Evolutionary conservation across 2,797 vertebrate genomes (phyloP).

Genomic region (Bryconaethiops microstoma): DNA sequence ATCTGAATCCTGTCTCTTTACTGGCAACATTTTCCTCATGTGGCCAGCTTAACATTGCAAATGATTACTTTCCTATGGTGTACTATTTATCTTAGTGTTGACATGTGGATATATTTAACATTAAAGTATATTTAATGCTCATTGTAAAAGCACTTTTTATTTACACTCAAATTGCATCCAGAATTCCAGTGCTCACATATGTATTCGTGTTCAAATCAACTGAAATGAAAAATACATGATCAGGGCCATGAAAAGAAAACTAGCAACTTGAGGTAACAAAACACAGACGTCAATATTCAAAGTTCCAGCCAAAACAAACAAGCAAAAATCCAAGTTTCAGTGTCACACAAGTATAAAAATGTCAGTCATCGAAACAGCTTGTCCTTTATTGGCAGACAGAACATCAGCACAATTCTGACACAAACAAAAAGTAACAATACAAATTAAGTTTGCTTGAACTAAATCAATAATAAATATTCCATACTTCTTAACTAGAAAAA

Average conservation of each 20-base stretch:
- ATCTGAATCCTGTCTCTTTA: too few relatives aligned
- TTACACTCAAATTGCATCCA: constrained; percentile 52
- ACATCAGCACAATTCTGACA: neutral
- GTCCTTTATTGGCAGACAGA: constrained; percentile 9
- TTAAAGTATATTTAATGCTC: constrained; percentile 12
- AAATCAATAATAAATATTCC: constrained; percentile 17
- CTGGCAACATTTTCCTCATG: too few relatives aligned
- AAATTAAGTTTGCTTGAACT: neutral
- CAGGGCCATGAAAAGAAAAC: neutral
- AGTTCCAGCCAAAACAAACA: neutral
- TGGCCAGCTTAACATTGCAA: neutral
- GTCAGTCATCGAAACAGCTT: constrained; percentile 4
- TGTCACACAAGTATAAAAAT: constrained; percentile 16
- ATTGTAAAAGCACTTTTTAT: constrained; percentile 53
- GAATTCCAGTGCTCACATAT: constrained; percentile 42
- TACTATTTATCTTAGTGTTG: neutral
- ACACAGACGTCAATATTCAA: neutral
- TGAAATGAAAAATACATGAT: constrained; percentile 24
- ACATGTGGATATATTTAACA: neutral
- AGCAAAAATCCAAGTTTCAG: neutral
- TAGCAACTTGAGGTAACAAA: constrained; percentile 7
- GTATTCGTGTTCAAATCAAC: constrained; percentile 5
- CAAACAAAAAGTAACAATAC: neutral
- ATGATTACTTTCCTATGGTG: neutral
- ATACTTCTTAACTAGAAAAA: neutral